Base-by-base conservation (phyloP, 2,797 vertebrate species). In the Myotis findleyi region DNA sequence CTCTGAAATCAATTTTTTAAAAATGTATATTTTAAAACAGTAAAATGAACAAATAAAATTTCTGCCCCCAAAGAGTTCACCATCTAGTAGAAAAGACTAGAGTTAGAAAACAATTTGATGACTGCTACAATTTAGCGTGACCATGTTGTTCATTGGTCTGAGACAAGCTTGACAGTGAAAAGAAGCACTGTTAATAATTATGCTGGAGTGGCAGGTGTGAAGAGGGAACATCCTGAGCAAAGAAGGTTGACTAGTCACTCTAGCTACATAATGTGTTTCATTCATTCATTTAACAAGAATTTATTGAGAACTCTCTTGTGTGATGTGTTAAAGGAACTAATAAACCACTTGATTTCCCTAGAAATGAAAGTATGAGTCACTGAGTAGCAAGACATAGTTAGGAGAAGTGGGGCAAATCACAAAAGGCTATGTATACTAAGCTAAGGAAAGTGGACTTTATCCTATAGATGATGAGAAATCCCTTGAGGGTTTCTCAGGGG, bases 91-190 rank as follows among this genome's bases (percentile, higher is more conserved):
- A 77, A n/a, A 18, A 93, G 55, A 82, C 76, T 89, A 79, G 79
- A 76, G 49, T 95, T 76, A 88, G 83, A 84, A 92, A 87, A 94
- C 76, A 94, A 66, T 91, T 53, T 69, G 49, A 96, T 77, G 71
- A 30, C 30, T 86, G 33, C 44, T 91, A 3, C 91, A 85, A 93
- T 91, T 89, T 86, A 91, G 71, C 62, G 25, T 93, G 49, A 81
- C 87, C 71, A 13, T 69, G 68, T 89, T 72, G 87, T 85, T 81
- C 92, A 86, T 64, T 93, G 95, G 62, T 59, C 53, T 79, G 59
- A 92, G 81, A 95, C 55, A 95, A 89, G 41, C 86, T 82, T 75
- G 57, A 93, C 81, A 59, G 41, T 82, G 53, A 94, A 87, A 88
- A 87, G 66, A 33, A 69, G 7, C 38, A 69, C 38, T 64, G 51